These are phyloP conservation scores for Calliopum simillimum DNA, from an alignment of 2,888 invertebrate species.

Conservation along the genomic window DNA sequence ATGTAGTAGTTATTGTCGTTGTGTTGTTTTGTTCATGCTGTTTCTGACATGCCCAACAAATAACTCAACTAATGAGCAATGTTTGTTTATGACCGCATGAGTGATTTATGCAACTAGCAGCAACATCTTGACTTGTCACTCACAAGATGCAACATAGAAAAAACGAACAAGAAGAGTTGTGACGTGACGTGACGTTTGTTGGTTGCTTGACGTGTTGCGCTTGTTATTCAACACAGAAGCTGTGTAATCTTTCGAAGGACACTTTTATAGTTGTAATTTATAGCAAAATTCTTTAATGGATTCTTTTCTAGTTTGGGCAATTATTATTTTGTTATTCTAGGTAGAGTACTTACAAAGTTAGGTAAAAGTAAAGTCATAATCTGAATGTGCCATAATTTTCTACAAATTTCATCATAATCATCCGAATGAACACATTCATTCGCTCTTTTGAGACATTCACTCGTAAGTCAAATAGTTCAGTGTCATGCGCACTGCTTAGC, in stretches of 20 bases:
- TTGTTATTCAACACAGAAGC: not conserved
- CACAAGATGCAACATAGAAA: not conserved
- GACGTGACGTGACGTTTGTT: constrained; percentile 12
- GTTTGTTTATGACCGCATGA: constrained; percentile 31
- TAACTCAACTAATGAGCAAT: constrained; percentile 42
- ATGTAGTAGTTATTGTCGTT: constrained; percentile 2
- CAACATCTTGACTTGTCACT: constrained; percentile 9
- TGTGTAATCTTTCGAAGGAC: not conserved
- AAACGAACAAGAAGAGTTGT: not conserved
- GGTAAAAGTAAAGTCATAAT: no score
- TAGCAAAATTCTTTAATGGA: not conserved
- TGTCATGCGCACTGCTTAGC: no score
- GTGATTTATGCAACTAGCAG: constrained; percentile 25
- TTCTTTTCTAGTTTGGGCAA: no score
- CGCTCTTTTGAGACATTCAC: no score
- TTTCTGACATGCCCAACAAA: constrained; percentile 33
- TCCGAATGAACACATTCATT: no score
- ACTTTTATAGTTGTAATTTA: not conserved
- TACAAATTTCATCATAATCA: no score
- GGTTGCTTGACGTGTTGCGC: constrained; percentile 1
- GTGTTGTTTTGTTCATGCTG: not conserved
- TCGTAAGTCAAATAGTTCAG: no score
- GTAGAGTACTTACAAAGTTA: no score
- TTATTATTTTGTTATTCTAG: no score
- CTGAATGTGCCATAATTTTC: no score